These are phyloP conservation scores for Parapsyche elsis DNA, from an alignment of 1,140 invertebrate species.

Conservation along the genomic window DNA sequence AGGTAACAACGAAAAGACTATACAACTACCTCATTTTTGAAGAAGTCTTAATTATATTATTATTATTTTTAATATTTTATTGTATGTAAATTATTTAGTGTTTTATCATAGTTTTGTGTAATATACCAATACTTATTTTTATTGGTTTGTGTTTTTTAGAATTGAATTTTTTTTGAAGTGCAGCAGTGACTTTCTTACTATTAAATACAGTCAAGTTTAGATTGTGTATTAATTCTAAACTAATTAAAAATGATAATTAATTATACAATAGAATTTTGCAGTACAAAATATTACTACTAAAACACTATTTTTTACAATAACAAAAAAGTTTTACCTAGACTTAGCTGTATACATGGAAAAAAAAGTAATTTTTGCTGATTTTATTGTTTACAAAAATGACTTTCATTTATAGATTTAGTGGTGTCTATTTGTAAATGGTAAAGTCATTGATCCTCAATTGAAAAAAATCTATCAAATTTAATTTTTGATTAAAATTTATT, in stretches of 20 bases:
- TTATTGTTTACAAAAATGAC: too few relatives aligned
- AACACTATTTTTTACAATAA: too few relatives aligned
- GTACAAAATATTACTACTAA: neutral
- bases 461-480: too few relatives aligned
- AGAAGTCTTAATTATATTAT: constrained; percentile 48
- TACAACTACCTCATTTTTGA: constrained; percentile 56
- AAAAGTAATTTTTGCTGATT: too few relatives aligned
- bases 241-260: constrained; percentile 20
- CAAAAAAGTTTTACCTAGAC: too few relatives aligned
- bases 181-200: too few relatives aligned
- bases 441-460: too few relatives aligned
- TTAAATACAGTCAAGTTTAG: neutral
- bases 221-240: neutral
- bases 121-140: constrained; percentile 39
- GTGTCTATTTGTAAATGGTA: too few relatives aligned
- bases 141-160: constrained; percentile 23
- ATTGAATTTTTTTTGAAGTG: neutral
- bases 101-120: constrained; percentile 16
- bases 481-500: too few relatives aligned
- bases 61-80: constrained; percentile 14
- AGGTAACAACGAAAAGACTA: constrained; percentile 56
- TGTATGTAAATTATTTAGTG: constrained; percentile 31
- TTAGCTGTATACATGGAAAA: too few relatives aligned
- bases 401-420: too few relatives aligned
- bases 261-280: neutral